These are phyloP conservation scores for Phenganax stokvisi DNA, from an alignment of 92 coral and sea anemone species.

Conservation along the genomic window DNA sequence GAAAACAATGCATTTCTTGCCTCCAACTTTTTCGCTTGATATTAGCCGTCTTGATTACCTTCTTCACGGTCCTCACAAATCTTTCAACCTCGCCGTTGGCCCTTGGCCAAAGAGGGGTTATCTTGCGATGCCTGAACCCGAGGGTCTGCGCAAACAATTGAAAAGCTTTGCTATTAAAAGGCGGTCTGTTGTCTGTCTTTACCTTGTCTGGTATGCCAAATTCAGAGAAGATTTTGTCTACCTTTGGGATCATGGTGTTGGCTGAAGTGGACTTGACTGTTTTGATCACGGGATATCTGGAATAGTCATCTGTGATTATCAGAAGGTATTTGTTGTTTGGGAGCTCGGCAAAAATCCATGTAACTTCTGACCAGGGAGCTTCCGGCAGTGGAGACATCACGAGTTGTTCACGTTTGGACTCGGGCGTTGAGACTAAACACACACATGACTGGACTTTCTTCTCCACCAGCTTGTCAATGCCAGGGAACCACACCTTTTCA, in stretches of 20 bases:
- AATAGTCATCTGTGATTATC: conserved; percentile 25
- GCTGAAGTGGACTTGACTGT: no score
- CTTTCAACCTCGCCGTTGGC: conserved; percentile 63
- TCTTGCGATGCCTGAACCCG: conserved; percentile 53
- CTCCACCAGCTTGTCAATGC: no score
- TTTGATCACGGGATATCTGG: not conserved
- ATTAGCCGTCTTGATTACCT: conserved; percentile 44
- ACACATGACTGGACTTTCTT: not conserved
- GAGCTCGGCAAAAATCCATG: no score
- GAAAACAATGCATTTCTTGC: conserved; percentile 45
- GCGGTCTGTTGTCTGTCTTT: conserved; percentile 53
- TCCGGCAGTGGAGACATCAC: not conserved
- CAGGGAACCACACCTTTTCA: not conserved
- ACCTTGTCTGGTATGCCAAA: conserved; percentile 41
- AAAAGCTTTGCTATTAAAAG: conserved; percentile 47
- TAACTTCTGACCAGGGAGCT: conserved; percentile 32
- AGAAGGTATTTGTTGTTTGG: conserved; percentile 6
- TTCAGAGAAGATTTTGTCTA: conserved; percentile 49
- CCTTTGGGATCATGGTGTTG: conserved; percentile 16
- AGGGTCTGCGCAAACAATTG: conserved; percentile 30
- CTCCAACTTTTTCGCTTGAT: conserved; percentile 41
- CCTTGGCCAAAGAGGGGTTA: conserved; percentile 53
- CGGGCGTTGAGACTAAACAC: not conserved
- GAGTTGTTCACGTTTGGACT: no score
- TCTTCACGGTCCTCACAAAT: conserved; percentile 54